Percentiles rank a stretch among this genome's conserved stretches.
These are phyloP conservation scores for Cacatua alba DNA, from an alignment of 2,113 vertebrate species.

Conservation along the genomic window DNA sequence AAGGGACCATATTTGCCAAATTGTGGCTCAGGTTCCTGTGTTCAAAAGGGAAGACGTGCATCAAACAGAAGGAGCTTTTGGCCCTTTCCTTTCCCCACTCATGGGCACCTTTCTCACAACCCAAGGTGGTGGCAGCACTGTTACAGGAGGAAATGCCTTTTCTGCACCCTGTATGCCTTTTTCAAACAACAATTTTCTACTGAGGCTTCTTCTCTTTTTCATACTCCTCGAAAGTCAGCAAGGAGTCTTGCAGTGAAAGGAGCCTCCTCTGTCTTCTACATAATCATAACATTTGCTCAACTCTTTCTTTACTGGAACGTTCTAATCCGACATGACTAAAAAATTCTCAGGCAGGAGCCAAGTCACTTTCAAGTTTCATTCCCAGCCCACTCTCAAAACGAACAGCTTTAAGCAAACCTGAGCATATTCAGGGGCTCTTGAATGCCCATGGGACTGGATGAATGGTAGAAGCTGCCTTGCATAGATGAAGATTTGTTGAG, in stretches of 20 bases:
- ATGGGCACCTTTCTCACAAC: neutral
- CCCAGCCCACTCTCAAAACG: neutral
- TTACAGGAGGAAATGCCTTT: neutral
- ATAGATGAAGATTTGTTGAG: neutral
- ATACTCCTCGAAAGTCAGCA: fast-evolving
- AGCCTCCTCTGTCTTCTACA: neutral
- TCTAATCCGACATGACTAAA: neutral
- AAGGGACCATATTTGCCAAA: neutral
- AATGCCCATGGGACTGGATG: neutral
- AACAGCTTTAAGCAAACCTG: neutral
- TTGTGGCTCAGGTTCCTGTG: neutral
- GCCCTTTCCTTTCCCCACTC: neutral
- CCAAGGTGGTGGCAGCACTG: fast-evolving
- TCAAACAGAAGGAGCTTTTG: neutral
- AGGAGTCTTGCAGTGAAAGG: neutral
- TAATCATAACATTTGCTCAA: neutral
- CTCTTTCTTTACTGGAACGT: neutral
- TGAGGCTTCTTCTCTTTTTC: neutral
- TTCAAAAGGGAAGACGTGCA: neutral
- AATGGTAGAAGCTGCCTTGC: neutral
- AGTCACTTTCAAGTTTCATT: neutral
- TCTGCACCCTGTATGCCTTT: neutral
- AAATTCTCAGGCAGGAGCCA: neutral
- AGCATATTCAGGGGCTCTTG: neutral
- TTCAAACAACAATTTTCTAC: neutral